Base-by-base conservation (phyloP, 1,140 invertebrate species). In the Lepidurus couesii region DNA sequence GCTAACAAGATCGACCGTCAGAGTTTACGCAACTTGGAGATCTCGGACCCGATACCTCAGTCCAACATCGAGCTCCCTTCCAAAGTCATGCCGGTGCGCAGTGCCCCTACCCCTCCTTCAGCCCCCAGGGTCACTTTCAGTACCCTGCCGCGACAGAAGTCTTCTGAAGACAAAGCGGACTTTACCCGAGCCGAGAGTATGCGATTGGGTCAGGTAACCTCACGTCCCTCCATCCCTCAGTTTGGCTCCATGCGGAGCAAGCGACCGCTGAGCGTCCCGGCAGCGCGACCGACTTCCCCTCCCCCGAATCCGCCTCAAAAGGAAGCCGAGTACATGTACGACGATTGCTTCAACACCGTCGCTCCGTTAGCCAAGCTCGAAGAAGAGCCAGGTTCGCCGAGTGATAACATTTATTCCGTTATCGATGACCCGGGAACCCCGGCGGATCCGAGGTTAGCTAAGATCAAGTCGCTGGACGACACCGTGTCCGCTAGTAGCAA, bases 331-430 rank as follows among this genome's bases (percentile, higher is more conserved):
- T 84, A 87, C 77, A 82, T 84, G 65, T 94, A 93, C 82, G 92
- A 93, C 76, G 92, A 93, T 81, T 93, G 92, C 82, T 89, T 93
- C 79, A 92, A 43, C 7, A 75, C 24, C 9, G 73, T 34, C 16
- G 53, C 91, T 79, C 81, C 89, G 7, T 88, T 91, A 80, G 84
- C 86, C 44, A 34, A 44, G 21, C 43, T 45, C 7, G 76, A 77
- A 44, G 53, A 65, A 65, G 53, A 65, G 21, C 16, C 53, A 3
- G 53, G 53, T 21, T 24, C 74, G 5, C 45, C 76, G 26, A 85
- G 81, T 42, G 93, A 95, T 81, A 94, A 94, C 82, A 95, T 95
- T 80, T 95, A 95, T 82, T 92, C 93, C 1, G 90, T 93, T 0
- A 95, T 95, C 74, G 92, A 94, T 83, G 93, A 95, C 83, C 89